Conservation (phyloP, 2,888 invertebrate genomes). For the Adineta ricciae region DNA sequence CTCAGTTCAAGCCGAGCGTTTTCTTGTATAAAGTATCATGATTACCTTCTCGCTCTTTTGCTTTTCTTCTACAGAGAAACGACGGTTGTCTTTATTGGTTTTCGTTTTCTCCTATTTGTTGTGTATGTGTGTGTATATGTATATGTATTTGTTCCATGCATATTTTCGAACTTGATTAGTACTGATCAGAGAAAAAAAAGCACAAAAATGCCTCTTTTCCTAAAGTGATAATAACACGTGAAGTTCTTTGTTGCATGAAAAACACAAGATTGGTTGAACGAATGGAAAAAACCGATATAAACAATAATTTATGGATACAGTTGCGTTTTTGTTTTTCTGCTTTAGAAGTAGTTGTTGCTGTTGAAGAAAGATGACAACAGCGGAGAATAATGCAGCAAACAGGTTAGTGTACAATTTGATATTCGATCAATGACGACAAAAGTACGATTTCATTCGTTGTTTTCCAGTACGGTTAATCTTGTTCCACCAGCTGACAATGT, state of each 20-base stretch:
- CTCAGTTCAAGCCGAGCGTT: neutral
- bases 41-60: neutral
- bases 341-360: neutral
- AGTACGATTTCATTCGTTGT: neutral
- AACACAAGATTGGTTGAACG: neutral
- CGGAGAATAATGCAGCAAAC: neutral
- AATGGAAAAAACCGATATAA: neutral
- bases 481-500: neutral
- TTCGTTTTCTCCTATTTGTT: neutral
- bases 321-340: neutral
- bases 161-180: slow-evolving; percentile 9
- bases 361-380: neutral
- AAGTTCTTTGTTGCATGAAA: neutral
- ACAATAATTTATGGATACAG: neutral
- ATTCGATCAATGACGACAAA: too few species aligned
- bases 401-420: neutral
- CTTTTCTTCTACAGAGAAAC: neutral
- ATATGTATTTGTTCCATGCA: neutral
- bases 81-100: neutral
- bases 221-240: neutral
- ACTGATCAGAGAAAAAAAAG: neutral
- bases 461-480: neutral
- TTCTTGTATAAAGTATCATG: neutral
- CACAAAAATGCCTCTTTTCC: neutral
- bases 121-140: neutral